A percentile compares a stretch with the other conserved stretches of the same genome.
These are phyloP conservation scores for Anguilla marmorata DNA, from an alignment of 2,797 vertebrate species.

Conservation along the genomic window DNA sequence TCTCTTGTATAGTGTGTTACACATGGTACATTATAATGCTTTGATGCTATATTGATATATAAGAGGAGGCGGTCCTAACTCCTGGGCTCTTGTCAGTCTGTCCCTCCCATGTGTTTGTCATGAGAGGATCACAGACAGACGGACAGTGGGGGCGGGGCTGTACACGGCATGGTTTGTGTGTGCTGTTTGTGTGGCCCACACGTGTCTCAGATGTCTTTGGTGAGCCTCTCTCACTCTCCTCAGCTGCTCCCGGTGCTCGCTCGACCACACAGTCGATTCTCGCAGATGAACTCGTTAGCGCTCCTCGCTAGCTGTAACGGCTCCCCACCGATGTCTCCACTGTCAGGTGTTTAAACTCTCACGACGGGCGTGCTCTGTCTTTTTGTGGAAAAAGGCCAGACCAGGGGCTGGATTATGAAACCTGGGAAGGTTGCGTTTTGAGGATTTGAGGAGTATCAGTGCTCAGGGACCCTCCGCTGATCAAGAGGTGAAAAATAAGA, in stretches of 20 bases:
- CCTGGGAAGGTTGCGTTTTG: neutral
- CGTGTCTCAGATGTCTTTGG: neutral
- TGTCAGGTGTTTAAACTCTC: neutral
- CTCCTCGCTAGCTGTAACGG: neutral
- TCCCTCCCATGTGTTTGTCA: neutral
- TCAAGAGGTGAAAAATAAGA: neutral
- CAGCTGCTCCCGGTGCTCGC: neutral
- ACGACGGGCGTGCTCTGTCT: neutral
- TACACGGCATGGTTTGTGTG: neutral
- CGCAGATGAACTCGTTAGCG: neutral
- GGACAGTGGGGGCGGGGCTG: neutral
- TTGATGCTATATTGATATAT: neutral
- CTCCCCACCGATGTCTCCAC: neutral
- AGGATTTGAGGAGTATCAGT: neutral
- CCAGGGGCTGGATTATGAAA: neutral
- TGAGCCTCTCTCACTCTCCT: neutral
- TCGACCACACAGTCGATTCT: neutral
- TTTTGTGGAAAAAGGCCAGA: neutral
- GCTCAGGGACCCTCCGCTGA: neutral
- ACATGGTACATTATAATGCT: neutral
- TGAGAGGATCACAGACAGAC: neutral
- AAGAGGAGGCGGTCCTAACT: neutral
- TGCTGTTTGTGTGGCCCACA: neutral
- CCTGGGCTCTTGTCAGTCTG: neutral
- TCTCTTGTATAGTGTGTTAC: too few species aligned